These are phyloP conservation scores for Acronicta alni DNA, from an alignment of 2,888 invertebrate species.

Conservation along the genomic window DNA sequence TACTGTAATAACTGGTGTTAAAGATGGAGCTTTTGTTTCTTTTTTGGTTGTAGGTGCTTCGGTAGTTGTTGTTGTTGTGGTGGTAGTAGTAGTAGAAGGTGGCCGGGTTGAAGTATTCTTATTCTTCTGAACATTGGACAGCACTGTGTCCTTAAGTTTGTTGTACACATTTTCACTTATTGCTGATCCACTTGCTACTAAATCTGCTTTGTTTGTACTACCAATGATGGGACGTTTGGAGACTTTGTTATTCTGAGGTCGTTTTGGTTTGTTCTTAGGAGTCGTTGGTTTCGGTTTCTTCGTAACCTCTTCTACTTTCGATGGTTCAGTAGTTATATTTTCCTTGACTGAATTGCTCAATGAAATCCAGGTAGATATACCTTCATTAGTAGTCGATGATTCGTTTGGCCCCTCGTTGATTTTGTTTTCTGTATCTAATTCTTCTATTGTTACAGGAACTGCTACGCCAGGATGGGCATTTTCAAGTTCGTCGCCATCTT, in stretches of 20 bases:
- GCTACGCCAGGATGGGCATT: slow-evolving; percentile 91
- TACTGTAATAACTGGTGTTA: slow-evolving; percentile 62
- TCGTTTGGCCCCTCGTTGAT: slow-evolving; percentile 66
- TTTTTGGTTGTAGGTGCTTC: slow-evolving; percentile 70
- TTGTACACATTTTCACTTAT: slow-evolving; percentile 87
- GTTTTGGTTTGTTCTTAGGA: slow-evolving; percentile 78
- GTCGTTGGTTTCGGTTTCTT: slow-evolving; percentile 76
- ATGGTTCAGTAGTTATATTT: slow-evolving; percentile 78
- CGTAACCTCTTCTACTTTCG: slow-evolving; percentile 72
- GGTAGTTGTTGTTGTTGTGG: slow-evolving; percentile 62
- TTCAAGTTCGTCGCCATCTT: slow-evolving; percentile 78
- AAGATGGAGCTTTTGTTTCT: slow-evolving; percentile 68
- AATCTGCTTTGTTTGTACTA: slow-evolving; percentile 84
- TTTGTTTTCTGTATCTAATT: slow-evolving; percentile 89
- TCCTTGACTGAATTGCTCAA: slow-evolving; percentile 87
- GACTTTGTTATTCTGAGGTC: slow-evolving; percentile 75
- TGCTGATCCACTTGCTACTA: slow-evolving; percentile 83
- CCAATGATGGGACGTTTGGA: slow-evolving; percentile 81
- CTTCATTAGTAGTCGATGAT: slow-evolving; percentile 90
- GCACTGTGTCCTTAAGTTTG: slow-evolving; percentile 90
- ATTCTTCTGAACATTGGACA: slow-evolving; percentile 87
- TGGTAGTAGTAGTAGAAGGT: slow-evolving; percentile 62
- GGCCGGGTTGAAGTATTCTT: slow-evolving; percentile 74
- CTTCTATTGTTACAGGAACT: slow-evolving; percentile 91
- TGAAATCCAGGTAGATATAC: slow-evolving; percentile 94